A percentile compares a stretch with the other conserved stretches of the same genome.
These are phyloP conservation scores for Daphoenositta chrysoptera DNA, from an alignment of 2,113 vertebrate species.

Conservation along the genomic window DNA sequence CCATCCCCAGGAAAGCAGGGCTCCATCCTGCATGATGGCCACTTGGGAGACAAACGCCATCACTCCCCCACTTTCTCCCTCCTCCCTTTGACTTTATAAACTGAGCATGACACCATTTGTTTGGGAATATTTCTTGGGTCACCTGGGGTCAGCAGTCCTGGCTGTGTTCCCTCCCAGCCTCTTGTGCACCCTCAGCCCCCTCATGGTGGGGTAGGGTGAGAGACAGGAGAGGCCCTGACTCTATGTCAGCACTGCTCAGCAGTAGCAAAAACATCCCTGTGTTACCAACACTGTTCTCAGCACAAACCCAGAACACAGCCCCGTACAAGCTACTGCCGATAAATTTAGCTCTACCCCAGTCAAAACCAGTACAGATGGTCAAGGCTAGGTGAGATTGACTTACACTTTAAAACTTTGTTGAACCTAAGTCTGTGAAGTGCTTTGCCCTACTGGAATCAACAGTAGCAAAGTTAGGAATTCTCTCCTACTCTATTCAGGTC, in stretches of 20 bases:
- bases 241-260: neutral
- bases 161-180: neutral
- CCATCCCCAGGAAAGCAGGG: neutral
- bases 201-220: neutral
- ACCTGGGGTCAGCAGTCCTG: neutral
- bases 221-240: neutral
- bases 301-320: neutral
- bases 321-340: neutral
- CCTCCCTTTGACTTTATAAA: neutral
- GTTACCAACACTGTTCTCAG: neutral
- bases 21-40: accelerated
- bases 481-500: neutral
- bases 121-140: neutral
- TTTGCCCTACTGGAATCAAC: neutral
- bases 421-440: neutral
- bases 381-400: neutral
- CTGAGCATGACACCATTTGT: neutral
- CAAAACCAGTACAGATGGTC: neutral
- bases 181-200: neutral
- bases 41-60: neutral
- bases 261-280: neutral
- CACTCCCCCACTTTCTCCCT: neutral
- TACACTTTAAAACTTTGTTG: neutral
- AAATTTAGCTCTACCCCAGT: neutral
- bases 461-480: neutral